Conservation (phyloP, 2,888 invertebrate species). For the Troglohyphantes excavatus region DNA sequence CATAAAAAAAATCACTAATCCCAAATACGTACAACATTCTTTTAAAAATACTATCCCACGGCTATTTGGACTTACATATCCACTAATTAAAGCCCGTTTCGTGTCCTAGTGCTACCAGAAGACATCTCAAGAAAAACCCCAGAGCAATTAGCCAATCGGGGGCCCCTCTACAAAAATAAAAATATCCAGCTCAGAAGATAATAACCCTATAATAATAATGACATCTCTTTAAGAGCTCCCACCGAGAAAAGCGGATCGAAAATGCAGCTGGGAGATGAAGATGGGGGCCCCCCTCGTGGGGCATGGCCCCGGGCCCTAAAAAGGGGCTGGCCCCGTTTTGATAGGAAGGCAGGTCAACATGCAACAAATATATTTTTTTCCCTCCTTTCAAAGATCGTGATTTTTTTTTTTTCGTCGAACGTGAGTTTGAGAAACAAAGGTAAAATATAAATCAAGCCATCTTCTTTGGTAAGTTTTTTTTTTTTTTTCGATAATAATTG, state of each 20-base stretch:
- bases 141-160: constrained; percentile 28
- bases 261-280: constrained; percentile 37
- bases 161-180: background rate
- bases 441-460: constrained; percentile 66
- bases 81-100: constrained; percentile 34
- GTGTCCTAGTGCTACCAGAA: constrained; percentile 19
- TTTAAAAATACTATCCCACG: constrained; percentile 29
- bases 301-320: constrained; percentile 42
- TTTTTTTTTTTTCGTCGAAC: background rate
- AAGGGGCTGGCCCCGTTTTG: constrained; percentile 75
- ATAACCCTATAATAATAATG: constrained; percentile 74
- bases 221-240: constrained; percentile 65
- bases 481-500: constrained; percentile 51
- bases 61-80: background rate
- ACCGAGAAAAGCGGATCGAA: background rate
- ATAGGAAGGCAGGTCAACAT: constrained; percentile 77
- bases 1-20: background rate
- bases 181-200: constrained; percentile 32
- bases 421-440: constrained; percentile 70
- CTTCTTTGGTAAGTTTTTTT: background rate
- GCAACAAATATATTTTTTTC: constrained; percentile 42
- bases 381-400: background rate
- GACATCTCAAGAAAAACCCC: background rate
- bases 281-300: constrained; percentile 23
- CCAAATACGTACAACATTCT: constrained; percentile 1